Base-by-base conservation (phyloP, 2,113 vertebrate species). In the Coregonus clupeaformis region DNA sequence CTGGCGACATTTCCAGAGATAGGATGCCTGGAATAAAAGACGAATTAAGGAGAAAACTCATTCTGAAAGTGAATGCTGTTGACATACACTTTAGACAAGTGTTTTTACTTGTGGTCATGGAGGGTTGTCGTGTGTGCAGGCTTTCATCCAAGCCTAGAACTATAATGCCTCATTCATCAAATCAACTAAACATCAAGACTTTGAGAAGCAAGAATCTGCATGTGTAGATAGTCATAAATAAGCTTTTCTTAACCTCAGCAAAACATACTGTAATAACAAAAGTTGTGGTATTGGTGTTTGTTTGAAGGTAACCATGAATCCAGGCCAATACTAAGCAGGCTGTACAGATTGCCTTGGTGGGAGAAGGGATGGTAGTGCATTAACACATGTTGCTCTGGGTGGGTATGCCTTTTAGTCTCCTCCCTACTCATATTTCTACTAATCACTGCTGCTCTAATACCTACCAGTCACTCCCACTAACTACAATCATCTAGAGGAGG, bases 1-100 rank as follows among this genome's bases (percentile, higher is more conserved):
- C 30, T 67, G 65, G 81, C 83, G 70, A 83, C 75, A 77, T 80
- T 72, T 82, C 22, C 71, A 80, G 52, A 79, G 80, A 79, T 63
- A 80, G 78, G 69, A 83, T 85, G 84, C 80, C 72, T 72, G 67
- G 68, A 76, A 75, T 71, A 67, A 81, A 78, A 69, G 52, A 45
- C 71, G 74, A 82, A 80, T 55, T 69, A 74, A 79, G 36, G 60
- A 52, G 49, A 52, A 52, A 52, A 52, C 14, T 20, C 13, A 22
- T 60, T 60, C 57, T 60, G 2, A 60, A 22, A 24, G n/a, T 60
- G n/a, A 60, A 60, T 24, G 57, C 6, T 60, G n/a, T n/a, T 60
- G 57, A 60, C 20, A 22, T 22, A 60, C 57, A 60, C 57, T 22
- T 60, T n/a, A 60, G n/a, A 60, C 57, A 6, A 60, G 57, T 60